Conservation (phyloP, 2,888 invertebrate species). For the Osedax frankpressi region DNA sequence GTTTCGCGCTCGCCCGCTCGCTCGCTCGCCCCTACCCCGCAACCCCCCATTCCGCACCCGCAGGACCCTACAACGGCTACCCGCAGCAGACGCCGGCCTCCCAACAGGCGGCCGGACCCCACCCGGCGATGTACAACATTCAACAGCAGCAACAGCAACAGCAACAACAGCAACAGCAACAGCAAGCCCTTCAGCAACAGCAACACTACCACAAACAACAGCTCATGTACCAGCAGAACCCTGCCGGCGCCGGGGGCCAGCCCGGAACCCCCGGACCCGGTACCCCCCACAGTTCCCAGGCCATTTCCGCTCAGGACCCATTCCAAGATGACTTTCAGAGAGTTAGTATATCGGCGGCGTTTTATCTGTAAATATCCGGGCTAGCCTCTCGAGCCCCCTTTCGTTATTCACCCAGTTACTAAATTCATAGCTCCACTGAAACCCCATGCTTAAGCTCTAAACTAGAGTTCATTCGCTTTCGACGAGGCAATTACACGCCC, state of each 20-base stretch:
- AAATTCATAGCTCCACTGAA: too few relatives aligned
- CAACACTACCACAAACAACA: background rate
- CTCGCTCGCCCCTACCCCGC: background rate
- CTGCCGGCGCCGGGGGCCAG: background rate
- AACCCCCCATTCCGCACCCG: background rate
- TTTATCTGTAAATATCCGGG: too few relatives aligned
- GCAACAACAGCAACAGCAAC: background rate
- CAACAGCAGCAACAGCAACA: background rate
- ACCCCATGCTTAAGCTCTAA: too few relatives aligned
- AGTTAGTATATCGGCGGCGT: background rate
- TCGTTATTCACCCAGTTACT: too few relatives aligned
- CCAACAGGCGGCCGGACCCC: too few relatives aligned
- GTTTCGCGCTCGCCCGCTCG: background rate
- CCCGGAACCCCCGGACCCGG: background rate
- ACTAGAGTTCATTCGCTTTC: too few relatives aligned
- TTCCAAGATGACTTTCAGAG: background rate
- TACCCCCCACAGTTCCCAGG: background rate
- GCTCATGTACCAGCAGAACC: background rate
- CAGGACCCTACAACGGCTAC: background rate
- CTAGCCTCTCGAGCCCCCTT: too few relatives aligned
- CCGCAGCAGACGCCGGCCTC: background rate
- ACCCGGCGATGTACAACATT: background rate
- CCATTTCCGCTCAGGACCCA: background rate
- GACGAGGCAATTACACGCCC: too few relatives aligned
- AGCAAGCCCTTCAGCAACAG: background rate